These are phyloP conservation scores for Diacarnus erythraeanus DNA, from an alignment of 37 sponge, comb jelly and placozoan genomes.

Conservation along the genomic window DNA sequence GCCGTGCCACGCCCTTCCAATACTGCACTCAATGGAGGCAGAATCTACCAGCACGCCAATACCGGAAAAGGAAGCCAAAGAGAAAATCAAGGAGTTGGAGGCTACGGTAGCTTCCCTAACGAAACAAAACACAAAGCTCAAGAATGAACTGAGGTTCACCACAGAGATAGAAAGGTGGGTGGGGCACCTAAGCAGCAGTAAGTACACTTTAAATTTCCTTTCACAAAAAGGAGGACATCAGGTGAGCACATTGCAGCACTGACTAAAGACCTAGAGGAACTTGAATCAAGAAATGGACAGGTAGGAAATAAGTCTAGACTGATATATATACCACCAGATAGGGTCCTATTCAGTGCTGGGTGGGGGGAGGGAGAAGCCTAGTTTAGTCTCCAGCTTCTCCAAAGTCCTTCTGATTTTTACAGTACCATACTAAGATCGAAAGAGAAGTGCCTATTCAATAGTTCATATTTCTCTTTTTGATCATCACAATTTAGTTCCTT, in stretches of 20 bases:
- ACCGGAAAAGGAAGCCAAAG: background rate
- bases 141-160: conserved; percentile 22
- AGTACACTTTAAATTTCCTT: background rate
- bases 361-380: too few species aligned
- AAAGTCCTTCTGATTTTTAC: too few species aligned
- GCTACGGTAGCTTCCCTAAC: conserved; percentile 9
- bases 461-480: too few species aligned
- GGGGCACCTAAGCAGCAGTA: background rate
- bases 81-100: background rate
- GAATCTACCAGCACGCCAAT: background rate
- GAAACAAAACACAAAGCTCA: conserved; percentile 6
- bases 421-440: too few species aligned
- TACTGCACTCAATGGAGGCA: too few species aligned
- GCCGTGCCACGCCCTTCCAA: too few species aligned
- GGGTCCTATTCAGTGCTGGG: too few species aligned
- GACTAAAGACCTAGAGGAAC: background rate
- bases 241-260: conserved; percentile 17
- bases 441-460: too few species aligned
- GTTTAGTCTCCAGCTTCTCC: too few species aligned
- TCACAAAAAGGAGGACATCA: conserved; percentile 2
- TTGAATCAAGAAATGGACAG: conserved; percentile 20
- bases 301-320: background rate
- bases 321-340: too few species aligned
- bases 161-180: background rate
- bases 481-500: too few species aligned